A percentile compares a stretch with the other conserved stretches of the same genome.
Evolutionary conservation across 2,888 invertebrate genomes (phyloP).

Genomic region (Ptilodon capucinus): DNA sequence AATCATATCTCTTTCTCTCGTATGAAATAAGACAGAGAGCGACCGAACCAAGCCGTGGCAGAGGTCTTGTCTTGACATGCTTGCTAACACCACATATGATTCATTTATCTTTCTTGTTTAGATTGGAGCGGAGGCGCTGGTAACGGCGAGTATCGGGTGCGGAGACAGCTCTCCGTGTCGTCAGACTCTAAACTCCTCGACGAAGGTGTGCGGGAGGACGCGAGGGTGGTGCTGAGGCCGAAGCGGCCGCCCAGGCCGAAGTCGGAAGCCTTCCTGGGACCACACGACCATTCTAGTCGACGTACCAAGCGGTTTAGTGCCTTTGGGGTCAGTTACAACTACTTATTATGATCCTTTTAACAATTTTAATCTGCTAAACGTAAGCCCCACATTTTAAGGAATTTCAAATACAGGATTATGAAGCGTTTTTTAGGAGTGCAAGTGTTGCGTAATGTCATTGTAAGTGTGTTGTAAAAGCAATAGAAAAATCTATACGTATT

Average conservation of each 20-base stretch:
- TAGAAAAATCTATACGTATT: too few species aligned
- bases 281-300: constrained; percentile 87
- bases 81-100: too few species aligned
- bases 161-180: constrained; percentile 94
- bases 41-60: too few species aligned
- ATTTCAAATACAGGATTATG: too few species aligned
- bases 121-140: constrained; percentile 88
- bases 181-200: constrained; percentile 96
- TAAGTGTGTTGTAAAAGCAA: too few species aligned
- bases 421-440: too few species aligned
- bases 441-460: too few species aligned
- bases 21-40: too few species aligned
- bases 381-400: too few species aligned
- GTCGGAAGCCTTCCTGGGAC: constrained; percentile 96
- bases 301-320: constrained; percentile 97
- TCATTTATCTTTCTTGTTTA: constrained; percentile 56
- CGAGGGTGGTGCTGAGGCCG: constrained; percentile 93
- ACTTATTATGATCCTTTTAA: not conserved
- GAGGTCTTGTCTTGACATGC: too few species aligned
- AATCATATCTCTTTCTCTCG: too few species aligned
- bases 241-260: constrained; percentile 97
- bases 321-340: constrained; percentile 91
- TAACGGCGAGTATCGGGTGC: constrained; percentile 91
- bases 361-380: too few species aligned
- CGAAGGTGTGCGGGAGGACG: constrained; percentile 94